Percentiles rank a stretch among this genome's conserved stretches.
phyloP scores from a whole-genome alignment of 2,888 invertebrate species.

The Liposcelis brunnea region DNA sequence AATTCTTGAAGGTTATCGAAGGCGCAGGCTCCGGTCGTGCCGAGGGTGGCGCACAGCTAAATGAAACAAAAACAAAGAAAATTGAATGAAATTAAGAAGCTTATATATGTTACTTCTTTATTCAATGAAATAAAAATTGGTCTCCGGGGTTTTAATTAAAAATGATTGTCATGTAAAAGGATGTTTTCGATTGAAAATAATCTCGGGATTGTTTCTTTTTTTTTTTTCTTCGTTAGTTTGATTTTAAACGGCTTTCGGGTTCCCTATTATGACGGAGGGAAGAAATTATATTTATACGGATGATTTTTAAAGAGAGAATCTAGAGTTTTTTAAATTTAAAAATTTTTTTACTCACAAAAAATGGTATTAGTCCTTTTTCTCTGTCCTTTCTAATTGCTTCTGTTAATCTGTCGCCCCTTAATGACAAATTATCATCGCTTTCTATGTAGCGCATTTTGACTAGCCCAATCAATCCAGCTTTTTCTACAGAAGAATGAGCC shows the following conservation, averaged over 20 bases:
- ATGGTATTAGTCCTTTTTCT: conserved; percentile 71
- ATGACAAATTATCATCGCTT: conserved; percentile 65
- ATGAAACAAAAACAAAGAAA: conserved; percentile 13
- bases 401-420: conserved; percentile 62
- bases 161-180: not conserved
- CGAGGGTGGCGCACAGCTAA: conserved; percentile 86
- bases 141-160: not conserved
- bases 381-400: conserved; percentile 67
- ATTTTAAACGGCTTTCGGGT: too few relatives aligned
- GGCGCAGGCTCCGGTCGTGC: conserved; percentile 92
- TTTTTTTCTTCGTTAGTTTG: too few relatives aligned
- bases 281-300: too few relatives aligned
- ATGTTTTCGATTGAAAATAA: too few relatives aligned
- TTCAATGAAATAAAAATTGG: not conserved
- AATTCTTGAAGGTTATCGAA: conserved; percentile 69
- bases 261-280: too few relatives aligned
- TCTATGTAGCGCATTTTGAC: conserved; percentile 87
- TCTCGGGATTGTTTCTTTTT: too few relatives aligned
- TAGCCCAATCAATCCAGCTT: conserved; percentile 82
- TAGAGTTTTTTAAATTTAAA: too few relatives aligned
- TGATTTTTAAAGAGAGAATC: too few relatives aligned
- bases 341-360: conserved; percentile 54
- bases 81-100: not conserved
- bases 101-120: not conserved
- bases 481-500: conserved; percentile 92